Conservation (phyloP, 1,140 invertebrate genomes). For the Globodera ellingtonae region DNA sequence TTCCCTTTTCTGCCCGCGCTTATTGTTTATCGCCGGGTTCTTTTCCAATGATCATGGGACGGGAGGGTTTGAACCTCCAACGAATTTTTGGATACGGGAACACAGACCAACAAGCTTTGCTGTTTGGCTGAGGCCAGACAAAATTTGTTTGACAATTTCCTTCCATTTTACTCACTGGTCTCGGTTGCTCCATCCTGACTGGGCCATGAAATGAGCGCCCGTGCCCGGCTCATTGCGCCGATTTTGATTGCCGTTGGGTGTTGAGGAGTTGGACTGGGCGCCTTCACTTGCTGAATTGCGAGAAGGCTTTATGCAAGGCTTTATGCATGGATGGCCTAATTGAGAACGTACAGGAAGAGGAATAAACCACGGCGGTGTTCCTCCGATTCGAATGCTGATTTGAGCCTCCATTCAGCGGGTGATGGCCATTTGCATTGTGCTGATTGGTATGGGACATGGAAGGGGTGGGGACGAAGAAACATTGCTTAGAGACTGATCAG, state of each 20-base stretch:
- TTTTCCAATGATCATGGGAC: not conserved
- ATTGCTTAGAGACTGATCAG: not conserved
- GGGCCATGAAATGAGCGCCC: slow-evolving; percentile 32
- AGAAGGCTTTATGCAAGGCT: too few relatives aligned
- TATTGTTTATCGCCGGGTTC: too few relatives aligned
- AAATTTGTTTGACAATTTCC: not conserved
- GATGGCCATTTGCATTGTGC: not conserved
- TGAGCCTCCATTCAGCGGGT: not conserved
- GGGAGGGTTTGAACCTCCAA: not conserved
- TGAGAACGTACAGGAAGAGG: not conserved
- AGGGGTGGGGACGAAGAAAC: not conserved
- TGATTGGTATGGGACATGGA: not conserved
- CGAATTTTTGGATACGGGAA: too few relatives aligned
- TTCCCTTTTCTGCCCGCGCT: too few relatives aligned
- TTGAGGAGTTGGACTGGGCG: slow-evolving; percentile 24
- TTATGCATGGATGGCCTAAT: too few relatives aligned
- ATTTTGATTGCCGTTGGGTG: not conserved
- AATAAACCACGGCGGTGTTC: not conserved
- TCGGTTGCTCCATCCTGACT: slow-evolving; percentile 31
- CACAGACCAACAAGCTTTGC: too few relatives aligned
- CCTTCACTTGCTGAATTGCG: slow-evolving; percentile 24
- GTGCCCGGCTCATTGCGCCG: slow-evolving; percentile 30
- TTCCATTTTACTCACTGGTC: slow-evolving; percentile 24
- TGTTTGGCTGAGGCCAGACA: not conserved
- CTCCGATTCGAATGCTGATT: not conserved